These are phyloP conservation scores for Balanococcus diminutus DNA, from an alignment of 2,888 invertebrate species.

Conservation along the genomic window DNA sequence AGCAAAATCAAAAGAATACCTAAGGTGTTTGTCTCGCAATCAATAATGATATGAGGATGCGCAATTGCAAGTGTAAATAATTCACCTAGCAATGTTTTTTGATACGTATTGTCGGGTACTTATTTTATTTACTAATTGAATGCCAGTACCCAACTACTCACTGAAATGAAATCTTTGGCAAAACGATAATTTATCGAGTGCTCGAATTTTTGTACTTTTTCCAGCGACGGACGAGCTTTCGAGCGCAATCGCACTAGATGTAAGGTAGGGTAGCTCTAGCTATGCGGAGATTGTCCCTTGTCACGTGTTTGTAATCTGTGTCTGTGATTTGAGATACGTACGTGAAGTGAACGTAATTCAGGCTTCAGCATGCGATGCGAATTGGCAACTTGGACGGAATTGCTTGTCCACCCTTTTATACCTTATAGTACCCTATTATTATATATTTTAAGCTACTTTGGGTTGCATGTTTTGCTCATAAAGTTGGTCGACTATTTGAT, in stretches of 20 bases:
- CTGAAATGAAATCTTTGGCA: constrained; percentile 10
- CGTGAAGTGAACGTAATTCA: too few relatives aligned
- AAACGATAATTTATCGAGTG: background rate
- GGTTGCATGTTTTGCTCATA: background rate
- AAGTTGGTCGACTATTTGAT: background rate
- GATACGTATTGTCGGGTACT: background rate
- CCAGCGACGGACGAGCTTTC: background rate
- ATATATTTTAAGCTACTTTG: background rate
- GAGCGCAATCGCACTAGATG: background rate
- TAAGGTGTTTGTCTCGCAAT: constrained; percentile 24
- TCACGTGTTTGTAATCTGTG: background rate
- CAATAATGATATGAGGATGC: constrained; percentile 37
- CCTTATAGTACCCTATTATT: background rate
- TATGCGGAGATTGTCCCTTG: background rate
- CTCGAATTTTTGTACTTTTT: background rate
- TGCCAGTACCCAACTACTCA: background rate
- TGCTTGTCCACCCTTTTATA: background rate
- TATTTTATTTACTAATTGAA: background rate
- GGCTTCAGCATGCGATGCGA: background rate
- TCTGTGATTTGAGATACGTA: background rate
- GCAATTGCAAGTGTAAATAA: constrained; percentile 26
- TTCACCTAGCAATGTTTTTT: background rate
- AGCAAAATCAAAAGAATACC: constrained; percentile 14
- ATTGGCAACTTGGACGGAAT: background rate
- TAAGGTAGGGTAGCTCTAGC: background rate